phyloP scores from a whole-genome alignment of 2,797 vertebrate species.

The Acanthurus leucopareius region DNA sequence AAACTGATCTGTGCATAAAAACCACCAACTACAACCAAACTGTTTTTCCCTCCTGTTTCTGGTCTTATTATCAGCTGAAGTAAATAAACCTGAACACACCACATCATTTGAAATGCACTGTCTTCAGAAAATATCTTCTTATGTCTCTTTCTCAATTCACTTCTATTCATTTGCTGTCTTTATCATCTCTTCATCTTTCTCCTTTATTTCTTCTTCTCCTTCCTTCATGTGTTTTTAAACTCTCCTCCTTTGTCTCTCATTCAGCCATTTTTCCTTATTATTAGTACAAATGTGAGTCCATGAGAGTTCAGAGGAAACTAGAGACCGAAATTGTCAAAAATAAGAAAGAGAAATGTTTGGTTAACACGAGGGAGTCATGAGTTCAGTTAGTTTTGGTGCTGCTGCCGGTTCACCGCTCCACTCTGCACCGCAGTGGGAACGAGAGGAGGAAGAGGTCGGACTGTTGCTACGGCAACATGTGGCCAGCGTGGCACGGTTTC shows the following conservation, averaged over 20 bases:
- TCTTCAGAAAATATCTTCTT: too few species aligned
- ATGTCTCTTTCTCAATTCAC: not conserved
- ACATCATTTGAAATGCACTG: not conserved
- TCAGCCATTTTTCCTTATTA: not conserved
- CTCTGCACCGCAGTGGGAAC: constrained; percentile 23
- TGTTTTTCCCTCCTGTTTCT: too few species aligned
- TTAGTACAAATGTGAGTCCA: constrained; percentile 2
- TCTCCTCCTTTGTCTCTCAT: constrained; percentile 1
- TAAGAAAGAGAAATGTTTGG: too few species aligned
- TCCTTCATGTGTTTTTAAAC: too few species aligned
- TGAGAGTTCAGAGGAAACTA: constrained; percentile 1
- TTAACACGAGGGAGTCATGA: not conserved
- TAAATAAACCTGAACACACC: too few species aligned
- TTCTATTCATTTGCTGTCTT: not conserved
- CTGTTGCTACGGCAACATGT: constrained; percentile 60
- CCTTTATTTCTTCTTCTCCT: not conserved
- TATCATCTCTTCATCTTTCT: not conserved
- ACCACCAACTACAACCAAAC: too few species aligned
- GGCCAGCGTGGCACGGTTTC: constrained; percentile 45
- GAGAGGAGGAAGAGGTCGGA: constrained; percentile 17
- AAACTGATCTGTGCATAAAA: too few species aligned
- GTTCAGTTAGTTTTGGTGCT: constrained; percentile 16
- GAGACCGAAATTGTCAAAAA: too few species aligned
- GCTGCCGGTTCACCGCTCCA: constrained; percentile 24
- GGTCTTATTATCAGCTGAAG: too few species aligned